Evolutionary conservation across 2,797 vertebrate species (phyloP).

Genomic region (Ibycter americanus): DNA sequence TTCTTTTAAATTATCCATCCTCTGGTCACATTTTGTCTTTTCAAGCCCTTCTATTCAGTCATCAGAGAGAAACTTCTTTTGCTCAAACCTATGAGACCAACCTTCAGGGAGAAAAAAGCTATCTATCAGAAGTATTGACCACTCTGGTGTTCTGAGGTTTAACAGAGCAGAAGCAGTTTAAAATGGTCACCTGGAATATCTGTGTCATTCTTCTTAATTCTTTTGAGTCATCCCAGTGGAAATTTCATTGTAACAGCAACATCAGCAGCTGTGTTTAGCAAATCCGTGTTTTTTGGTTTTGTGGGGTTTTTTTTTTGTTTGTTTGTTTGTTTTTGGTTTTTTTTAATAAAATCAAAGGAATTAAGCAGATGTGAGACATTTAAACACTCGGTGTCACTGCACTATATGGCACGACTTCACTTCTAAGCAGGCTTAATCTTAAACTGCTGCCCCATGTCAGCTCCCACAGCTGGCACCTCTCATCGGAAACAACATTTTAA

Average conservation of each 20-base stretch:
- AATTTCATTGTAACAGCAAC: conserved; percentile 14
- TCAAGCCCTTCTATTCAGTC: background rate
- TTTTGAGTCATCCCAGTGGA: conserved; percentile 17
- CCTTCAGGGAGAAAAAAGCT: background rate
- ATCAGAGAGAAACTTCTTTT: background rate
- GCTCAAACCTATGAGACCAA: background rate
- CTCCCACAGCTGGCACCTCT: conserved; percentile 50
- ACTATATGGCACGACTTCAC: background rate
- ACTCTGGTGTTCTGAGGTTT: background rate
- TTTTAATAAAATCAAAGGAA: too few relatives aligned
- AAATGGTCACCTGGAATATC: background rate
- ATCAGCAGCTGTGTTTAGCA: background rate
- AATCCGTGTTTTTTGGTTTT: too few relatives aligned
- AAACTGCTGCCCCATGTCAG: conserved; percentile 12
- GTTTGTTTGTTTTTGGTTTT: too few relatives aligned
- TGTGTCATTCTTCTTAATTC: conserved; percentile 23
- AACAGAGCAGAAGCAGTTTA: background rate
- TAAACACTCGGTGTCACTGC: background rate
- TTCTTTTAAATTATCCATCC: background rate
- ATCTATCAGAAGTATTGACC: background rate
- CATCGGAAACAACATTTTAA: conserved; percentile 23
- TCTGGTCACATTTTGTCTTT: background rate
- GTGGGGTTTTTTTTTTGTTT: too few relatives aligned
- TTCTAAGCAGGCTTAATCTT: background rate
- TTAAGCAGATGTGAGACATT: background rate